A percentile compares a stretch with the other conserved stretches of the same genome.
phyloP scores from a whole-genome alignment of 2,797 vertebrate genomes.

The Anomalospiza imberbis region DNA sequence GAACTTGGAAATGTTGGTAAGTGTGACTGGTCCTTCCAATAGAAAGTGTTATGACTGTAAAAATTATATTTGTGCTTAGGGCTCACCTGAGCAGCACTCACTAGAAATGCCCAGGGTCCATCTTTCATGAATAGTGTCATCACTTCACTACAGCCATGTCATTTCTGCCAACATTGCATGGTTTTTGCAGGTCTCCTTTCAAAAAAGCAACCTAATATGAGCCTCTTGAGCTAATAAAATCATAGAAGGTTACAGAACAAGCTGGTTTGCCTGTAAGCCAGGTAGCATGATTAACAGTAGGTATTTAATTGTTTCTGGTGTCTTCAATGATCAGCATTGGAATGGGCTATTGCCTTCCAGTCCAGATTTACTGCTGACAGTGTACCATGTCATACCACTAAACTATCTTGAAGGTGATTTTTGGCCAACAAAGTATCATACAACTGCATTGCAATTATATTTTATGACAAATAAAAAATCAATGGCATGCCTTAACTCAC shows the following conservation, averaged over 20 bases:
- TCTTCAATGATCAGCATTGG: not conserved
- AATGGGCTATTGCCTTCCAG: constrained; percentile 15
- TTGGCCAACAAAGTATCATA: not conserved
- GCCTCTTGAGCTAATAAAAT: not conserved
- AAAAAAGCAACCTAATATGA: not conserved
- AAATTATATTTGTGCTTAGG: not conserved
- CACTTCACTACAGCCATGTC: not conserved
- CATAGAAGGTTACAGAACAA: constrained; percentile 1
- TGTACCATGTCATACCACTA: not conserved
- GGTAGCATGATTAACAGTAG: constrained; percentile 25
- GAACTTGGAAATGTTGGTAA: not conserved
- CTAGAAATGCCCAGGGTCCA: not conserved
- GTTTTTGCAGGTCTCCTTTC: not conserved
- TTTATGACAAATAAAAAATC: not conserved
- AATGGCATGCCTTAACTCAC: not conserved
- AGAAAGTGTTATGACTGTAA: not conserved
- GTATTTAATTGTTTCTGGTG: constrained; percentile 36
- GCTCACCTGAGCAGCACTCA: not conserved
- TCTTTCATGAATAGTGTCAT: not conserved
- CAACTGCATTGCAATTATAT: not conserved
- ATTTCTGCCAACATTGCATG: not conserved
- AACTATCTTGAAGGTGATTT: constrained; percentile 46
- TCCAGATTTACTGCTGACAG: constrained; percentile 34
- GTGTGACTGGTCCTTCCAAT: not conserved
- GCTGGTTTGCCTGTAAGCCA: not conserved